A percentile compares a stretch with the other conserved stretches of the same genome.
phyloP scores from a whole-genome alignment of 2,797 vertebrate species.

The Malurus leucopterus region DNA sequence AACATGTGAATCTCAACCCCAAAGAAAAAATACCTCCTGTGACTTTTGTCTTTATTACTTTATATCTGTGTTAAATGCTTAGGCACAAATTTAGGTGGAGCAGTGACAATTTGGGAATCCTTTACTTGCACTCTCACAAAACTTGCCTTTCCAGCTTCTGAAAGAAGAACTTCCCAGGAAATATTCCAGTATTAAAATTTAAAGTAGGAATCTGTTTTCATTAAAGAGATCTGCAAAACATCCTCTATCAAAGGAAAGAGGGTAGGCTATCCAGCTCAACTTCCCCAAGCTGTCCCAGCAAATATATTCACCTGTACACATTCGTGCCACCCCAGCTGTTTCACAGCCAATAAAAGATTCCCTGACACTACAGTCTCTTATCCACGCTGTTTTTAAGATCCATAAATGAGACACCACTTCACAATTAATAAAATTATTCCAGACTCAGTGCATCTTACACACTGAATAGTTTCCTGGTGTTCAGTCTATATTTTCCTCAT shows the following conservation, averaged over 20 bases:
- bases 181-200: neutral
- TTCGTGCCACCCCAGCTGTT: neutral
- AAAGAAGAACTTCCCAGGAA: neutral
- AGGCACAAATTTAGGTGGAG: neutral
- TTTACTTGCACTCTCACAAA: neutral
- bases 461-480: neutral
- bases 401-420: neutral
- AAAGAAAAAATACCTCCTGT: neutral
- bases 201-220: neutral
- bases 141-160: neutral
- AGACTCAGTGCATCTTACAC: neutral
- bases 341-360: neutral
- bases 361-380: neutral
- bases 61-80: neutral
- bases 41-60: neutral
- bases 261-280: neutral
- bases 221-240: neutral
- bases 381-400: rapidly evolving
- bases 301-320: neutral
- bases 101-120: neutral
- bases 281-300: neutral
- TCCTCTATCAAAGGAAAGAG: neutral
- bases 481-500: neutral
- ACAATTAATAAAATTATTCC: neutral
- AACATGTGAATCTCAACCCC: neutral